phyloP scores from a whole-genome alignment of 2,888 invertebrate genomes.

The Hemaris fuciformis region DNA sequence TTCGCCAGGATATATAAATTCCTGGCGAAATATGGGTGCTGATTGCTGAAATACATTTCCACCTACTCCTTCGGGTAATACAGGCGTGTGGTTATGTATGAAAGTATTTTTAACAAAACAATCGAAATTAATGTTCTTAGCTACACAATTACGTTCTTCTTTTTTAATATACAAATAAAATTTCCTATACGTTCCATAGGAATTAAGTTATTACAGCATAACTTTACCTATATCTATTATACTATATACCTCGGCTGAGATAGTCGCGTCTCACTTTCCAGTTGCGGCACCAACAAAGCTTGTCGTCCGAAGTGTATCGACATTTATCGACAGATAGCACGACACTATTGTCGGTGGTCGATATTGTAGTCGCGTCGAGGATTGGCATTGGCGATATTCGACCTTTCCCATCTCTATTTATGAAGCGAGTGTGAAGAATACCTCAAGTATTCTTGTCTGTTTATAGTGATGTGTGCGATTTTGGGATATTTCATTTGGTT shows the following conservation, averaged over 20 bases:
- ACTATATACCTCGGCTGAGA: slow-evolving; percentile 1
- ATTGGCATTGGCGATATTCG: slow-evolving; percentile 21
- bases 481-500: too few species aligned
- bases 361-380: slow-evolving; percentile 19
- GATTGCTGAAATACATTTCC: not conserved
- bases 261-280: slow-evolving; percentile 12
- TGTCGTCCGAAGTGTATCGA: slow-evolving; percentile 24
- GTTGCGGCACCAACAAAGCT: slow-evolving; percentile 23
- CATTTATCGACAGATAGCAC: slow-evolving; percentile 15
- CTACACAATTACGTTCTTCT: too few species aligned
- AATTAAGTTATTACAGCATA: not conserved
- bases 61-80: too few species aligned
- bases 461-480: too few species aligned
- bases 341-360: slow-evolving; percentile 21
- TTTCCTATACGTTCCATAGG: not conserved
- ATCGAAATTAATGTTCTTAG: not conserved
- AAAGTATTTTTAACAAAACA: too few species aligned
- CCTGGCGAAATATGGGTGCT: not conserved
- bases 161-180: too few species aligned
- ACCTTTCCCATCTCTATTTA: slow-evolving; percentile 19
- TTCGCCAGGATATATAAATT: too few species aligned
- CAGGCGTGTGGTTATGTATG: too few species aligned
- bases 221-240: slow-evolving; percentile 3
- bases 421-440: not conserved
- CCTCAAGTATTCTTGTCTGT: too few species aligned